A percentile compares a stretch with the other conserved stretches of the same genome.
Evolutionary conservation across 2,113 vertebrate species (phyloP).

Genomic region (Pterophyllum scalare): DNA sequence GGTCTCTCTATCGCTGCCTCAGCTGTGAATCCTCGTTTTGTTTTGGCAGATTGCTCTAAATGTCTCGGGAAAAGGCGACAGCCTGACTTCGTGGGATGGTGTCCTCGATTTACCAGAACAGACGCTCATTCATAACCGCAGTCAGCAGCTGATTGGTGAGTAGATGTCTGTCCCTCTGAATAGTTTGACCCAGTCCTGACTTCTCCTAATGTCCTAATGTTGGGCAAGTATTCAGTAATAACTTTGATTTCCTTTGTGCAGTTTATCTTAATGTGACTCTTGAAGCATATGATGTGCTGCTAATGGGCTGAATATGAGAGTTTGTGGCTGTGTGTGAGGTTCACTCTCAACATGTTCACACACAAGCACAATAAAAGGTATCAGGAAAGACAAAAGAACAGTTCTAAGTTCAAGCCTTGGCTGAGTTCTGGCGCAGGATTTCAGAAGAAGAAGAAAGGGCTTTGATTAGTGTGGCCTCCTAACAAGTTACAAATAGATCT

Average conservation of each 20-base stretch:
- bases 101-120: conserved; percentile 94
- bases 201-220: background rate
- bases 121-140: conserved; percentile 88
- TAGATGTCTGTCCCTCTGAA: conserved; percentile 13
- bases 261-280: background rate
- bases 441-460: background rate
- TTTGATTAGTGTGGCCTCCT: background rate
- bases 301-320: background rate
- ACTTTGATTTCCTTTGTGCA: background rate
- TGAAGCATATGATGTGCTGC: background rate
- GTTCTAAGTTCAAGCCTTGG: background rate
- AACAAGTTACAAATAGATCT: conserved; percentile 7
- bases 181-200: background rate
- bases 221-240: background rate
- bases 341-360: too few species aligned
- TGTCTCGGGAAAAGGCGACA: conserved; percentile 97
- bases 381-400: background rate
- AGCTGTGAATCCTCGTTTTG: conserved; percentile 44
- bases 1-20: background rate
- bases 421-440: background rate
- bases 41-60: conserved; percentile 91
- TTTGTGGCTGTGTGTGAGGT: background rate
- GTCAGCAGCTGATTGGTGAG: conserved; percentile 92
- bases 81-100: conserved; percentile 94
- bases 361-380: too few species aligned